Evolutionary conservation across 2,113 vertebrate genomes (phyloP), one percentile per base, ranked within the genome.

Genomic region (Mandrillus leucophaeus): DNA sequence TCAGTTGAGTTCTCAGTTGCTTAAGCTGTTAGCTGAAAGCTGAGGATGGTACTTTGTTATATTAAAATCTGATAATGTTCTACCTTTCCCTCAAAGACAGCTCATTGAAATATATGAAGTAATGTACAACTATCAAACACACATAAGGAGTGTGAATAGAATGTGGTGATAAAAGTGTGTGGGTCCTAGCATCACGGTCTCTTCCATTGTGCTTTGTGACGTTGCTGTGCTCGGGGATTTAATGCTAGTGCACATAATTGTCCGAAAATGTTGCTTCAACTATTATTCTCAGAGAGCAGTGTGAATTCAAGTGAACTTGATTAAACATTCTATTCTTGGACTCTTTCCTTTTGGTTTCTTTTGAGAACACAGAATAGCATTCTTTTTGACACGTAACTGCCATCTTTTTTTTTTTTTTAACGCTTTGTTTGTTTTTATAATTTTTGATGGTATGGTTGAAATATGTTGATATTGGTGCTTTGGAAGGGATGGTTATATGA

Each of bases 1-100:
- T 97, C 73, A 96, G 38, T 78, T 76, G 93, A 76, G 27, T 87
- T 98, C 94, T 97, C 88, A 93, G 40, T 90, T 95, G 23, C 88
- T 95, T 91, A 70, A 72, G 52, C 72, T 94, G 93, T 90, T 90
- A 95, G 66, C 40, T 92, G 82, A 96, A 93, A 70, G 10, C 78
- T 89, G 68, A 85, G 32, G 82, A 18, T 0, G 93, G 12, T 43
- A 45, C 35, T 97, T 86, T 66, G 25, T 61, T 96, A 12, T n/a
- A 90, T 97, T 92, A 96, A 93, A 93, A 72, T 96, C 1, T 27
- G 50, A 52, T 80, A 75, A 64, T 86, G 32, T 48, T 72, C 43
- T n/a, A 76, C 68, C 95, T 80, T 75, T 97, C 76, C 87, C 96
- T 91, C 79, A 97, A 92, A 96, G 75, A 11, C 48, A 76, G 35